These are phyloP conservation scores for Channa striata DNA, from an alignment of 2,797 vertebrate species.

Conservation along the genomic window DNA sequence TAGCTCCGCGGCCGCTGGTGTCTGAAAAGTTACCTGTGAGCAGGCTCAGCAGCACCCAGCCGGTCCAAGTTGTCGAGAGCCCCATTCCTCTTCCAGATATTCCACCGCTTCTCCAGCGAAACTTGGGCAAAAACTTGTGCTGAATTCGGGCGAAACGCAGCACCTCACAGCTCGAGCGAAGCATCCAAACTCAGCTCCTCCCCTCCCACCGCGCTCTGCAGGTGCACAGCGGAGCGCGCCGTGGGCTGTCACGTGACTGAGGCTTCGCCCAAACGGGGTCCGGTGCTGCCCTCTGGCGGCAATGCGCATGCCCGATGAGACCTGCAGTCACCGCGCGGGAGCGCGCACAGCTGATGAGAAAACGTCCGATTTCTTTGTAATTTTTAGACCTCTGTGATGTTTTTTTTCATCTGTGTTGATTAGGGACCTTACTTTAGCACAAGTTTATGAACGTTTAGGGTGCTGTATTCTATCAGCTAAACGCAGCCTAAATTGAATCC, in stretches of 20 bases:
- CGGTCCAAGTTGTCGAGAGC: constrained; percentile 30
- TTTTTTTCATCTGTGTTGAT: too few relatives aligned
- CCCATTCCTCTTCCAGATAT: constrained; percentile 71
- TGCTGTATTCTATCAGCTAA: too few relatives aligned
- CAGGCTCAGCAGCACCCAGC: constrained; percentile 59
- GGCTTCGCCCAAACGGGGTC: fast-evolving
- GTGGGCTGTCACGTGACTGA: constrained; percentile 79
- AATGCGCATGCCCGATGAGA: too few relatives aligned
- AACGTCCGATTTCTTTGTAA: too few relatives aligned
- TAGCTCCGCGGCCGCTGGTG: neutral
- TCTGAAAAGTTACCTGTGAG: constrained; percentile 76
- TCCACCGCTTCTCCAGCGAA: constrained; percentile 49
- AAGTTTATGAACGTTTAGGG: too few relatives aligned
- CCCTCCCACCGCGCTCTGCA: constrained; percentile 72
- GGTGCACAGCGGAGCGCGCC: constrained; percentile 81
- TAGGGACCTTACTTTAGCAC: too few relatives aligned
- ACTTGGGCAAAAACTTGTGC: constrained; percentile 70
- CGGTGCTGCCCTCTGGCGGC: constrained; percentile 69
- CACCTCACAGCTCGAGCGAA: constrained; percentile 45
- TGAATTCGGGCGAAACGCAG: constrained; percentile 33
- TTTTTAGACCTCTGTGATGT: too few relatives aligned
- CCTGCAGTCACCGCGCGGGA: too few relatives aligned
- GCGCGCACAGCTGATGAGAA: too few relatives aligned
- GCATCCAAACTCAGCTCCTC: constrained; percentile 77
- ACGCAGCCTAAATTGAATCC: too few relatives aligned